phyloP scores from a whole-genome alignment of 2,888 invertebrate genomes.

The Lepidochitona cinerea region DNA sequence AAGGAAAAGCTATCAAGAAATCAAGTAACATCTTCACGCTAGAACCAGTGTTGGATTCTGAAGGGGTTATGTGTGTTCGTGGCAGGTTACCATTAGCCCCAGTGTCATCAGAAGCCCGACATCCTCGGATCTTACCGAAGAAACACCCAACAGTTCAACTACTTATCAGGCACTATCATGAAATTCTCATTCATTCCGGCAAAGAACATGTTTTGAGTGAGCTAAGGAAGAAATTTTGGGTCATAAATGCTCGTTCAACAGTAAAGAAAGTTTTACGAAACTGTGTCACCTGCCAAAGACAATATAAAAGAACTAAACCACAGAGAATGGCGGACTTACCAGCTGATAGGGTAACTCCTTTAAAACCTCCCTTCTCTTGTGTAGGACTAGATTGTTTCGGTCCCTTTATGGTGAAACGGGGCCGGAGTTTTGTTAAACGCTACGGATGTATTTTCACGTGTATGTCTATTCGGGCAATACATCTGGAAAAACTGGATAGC shows the following conservation, averaged over 20 bases:
- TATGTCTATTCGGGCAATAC: constrained; percentile 12
- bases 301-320: neutral
- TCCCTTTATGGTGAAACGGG: constrained; percentile 11
- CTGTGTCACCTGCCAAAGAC: constrained; percentile 10
- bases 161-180: constrained; percentile 5
- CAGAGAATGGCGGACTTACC: constrained; percentile 19
- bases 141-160: neutral
- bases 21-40: too few relatives aligned
- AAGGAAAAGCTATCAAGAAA: too few relatives aligned
- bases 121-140: constrained; percentile 9
- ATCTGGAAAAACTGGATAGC: constrained; percentile 10
- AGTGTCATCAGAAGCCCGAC: neutral
- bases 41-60: neutral
- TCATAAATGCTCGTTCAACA: neutral
- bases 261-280: neutral
- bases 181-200: constrained; percentile 2
- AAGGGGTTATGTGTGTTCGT: neutral
- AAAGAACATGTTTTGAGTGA: constrained; percentile 7
- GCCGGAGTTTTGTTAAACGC: constrained; percentile 4
- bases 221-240: constrained; percentile 11
- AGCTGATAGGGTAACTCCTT: neutral
- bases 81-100: neutral
- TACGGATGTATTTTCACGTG: constrained; percentile 25
- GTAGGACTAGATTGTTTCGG: constrained; percentile 20
- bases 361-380: constrained; percentile 4